Evolutionary conservation across 2,797 vertebrate species (phyloP), one percentile per base, ranked within the genome.

Genomic region (Chrosomus eos): DNA sequence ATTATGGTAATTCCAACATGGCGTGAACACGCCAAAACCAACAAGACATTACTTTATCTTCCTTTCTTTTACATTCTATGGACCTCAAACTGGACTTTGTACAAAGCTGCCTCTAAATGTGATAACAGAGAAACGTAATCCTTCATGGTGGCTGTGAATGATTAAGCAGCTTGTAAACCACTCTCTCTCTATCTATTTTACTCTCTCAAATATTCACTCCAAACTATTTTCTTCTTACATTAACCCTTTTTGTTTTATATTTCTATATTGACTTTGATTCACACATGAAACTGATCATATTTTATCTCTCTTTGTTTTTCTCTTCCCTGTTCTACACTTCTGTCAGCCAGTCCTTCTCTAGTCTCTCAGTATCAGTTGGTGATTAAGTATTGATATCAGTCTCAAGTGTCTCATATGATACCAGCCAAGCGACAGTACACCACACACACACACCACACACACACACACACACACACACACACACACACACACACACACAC

Each of bases 321-420:
- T 36, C 33, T 36, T 43, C 26, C 14, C n/a, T 9, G 11, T 21
- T 68, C 23, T 60, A 33, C 74, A 53, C 19, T 48, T 48, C 31
- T 84, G 53, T 36, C 26, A 74, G 58, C 70, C 62, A 71, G 62
- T 60, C 66, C 36, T 67, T 45, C 48, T 71, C 71, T 83, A 71
- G 71, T 85, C 81, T 83, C 82, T 87, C 66, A 80, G 85, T 88
- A 74, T 88, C 89, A 83, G 80, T 75, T 83, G 94, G 93, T 95
- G 94, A 96, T 98, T 96, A 98, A 97, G 91, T 95, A 98, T 98
- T 97, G 91, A 98, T 98, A 95, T 89, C 84, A 90, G 92, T 95
- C 94, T 98, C 97, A 95, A 93, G 94, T 98, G 92, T 92, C 96
- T 93, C 93, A 95, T 93, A 92, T 95, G 96, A 96, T 96, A 95